These are phyloP conservation scores for Tigriopus californicus DNA, from an alignment of 2,888 invertebrate genomes.

Conservation along the genomic window DNA sequence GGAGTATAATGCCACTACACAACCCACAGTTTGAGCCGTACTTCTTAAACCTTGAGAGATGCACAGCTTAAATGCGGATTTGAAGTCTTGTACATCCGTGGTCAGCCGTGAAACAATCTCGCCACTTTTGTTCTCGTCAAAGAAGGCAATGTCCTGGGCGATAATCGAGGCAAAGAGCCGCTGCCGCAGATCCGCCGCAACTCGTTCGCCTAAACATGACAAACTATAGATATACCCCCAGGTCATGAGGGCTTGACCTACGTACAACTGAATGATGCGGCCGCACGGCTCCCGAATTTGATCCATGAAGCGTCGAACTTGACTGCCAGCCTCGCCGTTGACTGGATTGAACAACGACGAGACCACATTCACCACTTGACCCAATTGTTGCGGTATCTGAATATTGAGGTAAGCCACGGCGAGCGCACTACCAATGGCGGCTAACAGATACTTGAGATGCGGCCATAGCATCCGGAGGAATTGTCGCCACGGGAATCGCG, in stretches of 20 bases:
- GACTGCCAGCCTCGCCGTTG: conserved; percentile 30
- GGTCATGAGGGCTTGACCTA: conserved; percentile 63
- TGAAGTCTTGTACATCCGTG: conserved; percentile 87
- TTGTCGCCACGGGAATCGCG: conserved; percentile 54
- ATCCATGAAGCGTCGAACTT: conserved; percentile 36
- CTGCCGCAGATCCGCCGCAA: conserved; percentile 59
- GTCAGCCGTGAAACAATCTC: conserved; percentile 67
- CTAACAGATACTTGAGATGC: conserved; percentile 51
- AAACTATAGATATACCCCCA: conserved; percentile 72
- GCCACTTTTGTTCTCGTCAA: conserved; percentile 72
- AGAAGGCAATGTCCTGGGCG: conserved; percentile 71
- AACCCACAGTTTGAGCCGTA: conserved; percentile 51
- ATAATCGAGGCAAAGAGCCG: conserved; percentile 64
- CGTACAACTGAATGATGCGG: conserved; percentile 45
- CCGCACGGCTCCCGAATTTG: conserved; percentile 46
- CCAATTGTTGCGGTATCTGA: conserved; percentile 64
- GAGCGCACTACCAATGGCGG: conserved; percentile 70
- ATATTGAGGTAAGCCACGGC: conserved; percentile 72
- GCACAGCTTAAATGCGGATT: conserved; percentile 82
- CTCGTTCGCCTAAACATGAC: conserved; percentile 67
- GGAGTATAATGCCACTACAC: conserved; percentile 52
- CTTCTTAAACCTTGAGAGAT: conserved; percentile 80
- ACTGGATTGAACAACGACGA: conserved; percentile 29
- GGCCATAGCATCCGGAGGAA: conserved; percentile 53
- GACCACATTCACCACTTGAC: conserved; percentile 59